Evolutionary conservation across 2,113 vertebrate species (phyloP).

Genomic region (Nannospalax galili): DNA sequence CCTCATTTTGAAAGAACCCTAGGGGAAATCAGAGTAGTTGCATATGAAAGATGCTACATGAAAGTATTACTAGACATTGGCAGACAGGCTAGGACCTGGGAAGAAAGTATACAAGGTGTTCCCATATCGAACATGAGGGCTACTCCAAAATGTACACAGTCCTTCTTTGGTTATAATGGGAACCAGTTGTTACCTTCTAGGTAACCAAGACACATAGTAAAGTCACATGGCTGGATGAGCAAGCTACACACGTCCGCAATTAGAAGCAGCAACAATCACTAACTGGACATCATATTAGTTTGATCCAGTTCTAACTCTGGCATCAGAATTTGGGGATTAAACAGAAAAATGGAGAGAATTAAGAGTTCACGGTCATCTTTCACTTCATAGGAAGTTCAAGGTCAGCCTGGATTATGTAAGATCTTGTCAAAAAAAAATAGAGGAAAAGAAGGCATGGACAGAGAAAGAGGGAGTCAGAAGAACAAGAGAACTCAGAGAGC

Average conservation of each 20-base stretch:
- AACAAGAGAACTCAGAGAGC: not conserved
- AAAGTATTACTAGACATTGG: not conserved
- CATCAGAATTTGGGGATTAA: slow-evolving; percentile 29
- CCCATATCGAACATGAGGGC: not conserved
- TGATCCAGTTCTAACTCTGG: not conserved
- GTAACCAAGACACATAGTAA: not conserved
- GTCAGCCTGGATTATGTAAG: not conserved
- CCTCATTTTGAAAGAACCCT: not conserved
- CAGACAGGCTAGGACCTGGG: not conserved
- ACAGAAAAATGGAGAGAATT: not conserved
- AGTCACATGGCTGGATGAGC: not conserved
- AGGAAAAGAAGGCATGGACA: too few species aligned
- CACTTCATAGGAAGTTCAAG: not conserved
- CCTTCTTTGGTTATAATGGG: not conserved
- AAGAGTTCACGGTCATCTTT: not conserved
- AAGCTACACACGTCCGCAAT: not conserved
- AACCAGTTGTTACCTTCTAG: not conserved
- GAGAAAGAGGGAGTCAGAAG: not conserved
- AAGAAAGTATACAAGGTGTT: not conserved
- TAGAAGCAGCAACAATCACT: not conserved
- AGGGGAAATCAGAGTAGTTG: not conserved
- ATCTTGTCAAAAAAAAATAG: not conserved
- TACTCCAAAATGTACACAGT: not conserved
- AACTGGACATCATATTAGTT: not conserved
- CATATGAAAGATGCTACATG: slow-evolving; percentile 29